phyloP scores from a whole-genome alignment of 1,140 invertebrate genomes.

The Zaprionus taronus region DNA sequence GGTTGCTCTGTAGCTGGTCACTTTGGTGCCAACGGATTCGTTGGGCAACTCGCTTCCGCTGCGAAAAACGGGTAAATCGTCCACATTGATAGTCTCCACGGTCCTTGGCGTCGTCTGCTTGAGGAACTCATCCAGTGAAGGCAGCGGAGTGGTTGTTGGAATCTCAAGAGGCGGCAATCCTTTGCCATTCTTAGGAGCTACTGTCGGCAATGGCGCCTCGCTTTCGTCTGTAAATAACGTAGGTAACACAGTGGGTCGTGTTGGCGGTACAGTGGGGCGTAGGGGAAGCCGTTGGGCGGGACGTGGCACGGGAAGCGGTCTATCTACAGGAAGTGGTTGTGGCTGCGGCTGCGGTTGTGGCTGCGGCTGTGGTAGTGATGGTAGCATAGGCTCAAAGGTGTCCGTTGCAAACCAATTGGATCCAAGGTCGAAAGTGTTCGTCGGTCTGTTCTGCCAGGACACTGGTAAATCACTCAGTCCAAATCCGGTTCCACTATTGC shows the following conservation, averaged over 20 bases:
- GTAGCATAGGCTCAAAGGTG: no score
- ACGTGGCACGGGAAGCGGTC: not conserved
- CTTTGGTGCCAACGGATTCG: not conserved
- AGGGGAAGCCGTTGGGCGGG: not conserved
- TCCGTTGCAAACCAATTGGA: slow-evolving; percentile 1
- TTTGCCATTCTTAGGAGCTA: not conserved
- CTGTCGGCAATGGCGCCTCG: slow-evolving; percentile 9
- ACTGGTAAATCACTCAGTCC: not conserved
- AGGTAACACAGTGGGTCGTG: not conserved
- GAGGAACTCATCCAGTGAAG: slow-evolving; percentile 40
- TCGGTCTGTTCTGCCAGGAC: slow-evolving; percentile 8
- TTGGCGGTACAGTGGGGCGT: not conserved
- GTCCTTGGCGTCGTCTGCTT: slow-evolving; percentile 13
- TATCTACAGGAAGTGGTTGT: not conserved
- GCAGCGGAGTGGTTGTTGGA: slow-evolving; percentile 35
- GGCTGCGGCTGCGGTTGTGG: not conserved
- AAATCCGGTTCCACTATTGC: not conserved
- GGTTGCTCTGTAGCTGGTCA: slow-evolving; percentile 14
- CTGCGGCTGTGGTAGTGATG: not conserved
- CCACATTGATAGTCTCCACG: slow-evolving; percentile 24
- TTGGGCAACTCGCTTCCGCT: slow-evolving; percentile 17
- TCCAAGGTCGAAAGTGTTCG: no score
- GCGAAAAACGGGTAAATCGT: slow-evolving; percentile 28
- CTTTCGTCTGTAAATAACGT: not conserved
- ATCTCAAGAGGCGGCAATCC: not conserved